A percentile compares a stretch with the other conserved stretches of the same genome.
These are phyloP conservation scores for Coreius guichenoti DNA, from an alignment of 2,797 vertebrate species.

Conservation along the genomic window DNA sequence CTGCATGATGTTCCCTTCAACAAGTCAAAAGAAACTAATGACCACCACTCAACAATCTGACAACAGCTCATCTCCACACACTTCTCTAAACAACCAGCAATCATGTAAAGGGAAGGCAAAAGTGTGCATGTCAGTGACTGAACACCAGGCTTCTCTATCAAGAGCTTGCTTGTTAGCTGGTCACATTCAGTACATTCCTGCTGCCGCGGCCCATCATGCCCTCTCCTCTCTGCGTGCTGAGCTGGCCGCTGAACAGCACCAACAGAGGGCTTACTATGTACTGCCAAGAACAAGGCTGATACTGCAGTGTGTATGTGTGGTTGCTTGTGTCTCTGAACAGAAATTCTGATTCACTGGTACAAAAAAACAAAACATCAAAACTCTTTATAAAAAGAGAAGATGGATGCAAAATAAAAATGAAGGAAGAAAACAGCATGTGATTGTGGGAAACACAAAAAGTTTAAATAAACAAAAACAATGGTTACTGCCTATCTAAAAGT, in stretches of 20 bases:
- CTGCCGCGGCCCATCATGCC: constrained; percentile 11
- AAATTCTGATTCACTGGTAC: constrained; percentile 18
- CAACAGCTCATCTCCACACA: background rate
- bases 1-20: background rate
- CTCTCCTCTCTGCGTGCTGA: constrained; percentile 5
- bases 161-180: constrained; percentile 51
- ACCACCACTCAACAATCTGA: background rate
- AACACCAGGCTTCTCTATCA: constrained; percentile 38
- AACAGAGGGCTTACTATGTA: constrained; percentile 52
- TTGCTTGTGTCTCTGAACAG: background rate
- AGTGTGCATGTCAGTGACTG: background rate
- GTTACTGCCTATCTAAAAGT: background rate
- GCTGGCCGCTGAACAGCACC: constrained; percentile 9
- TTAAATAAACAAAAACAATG: background rate
- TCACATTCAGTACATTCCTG: constrained; percentile 58
- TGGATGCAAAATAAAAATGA: background rate
- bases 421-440: background rate
- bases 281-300: constrained; percentile 38
- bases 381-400: background rate
- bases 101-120: background rate
- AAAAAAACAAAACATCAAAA: constrained; percentile 35
- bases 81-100: background rate
- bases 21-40: background rate
- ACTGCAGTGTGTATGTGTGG: background rate
- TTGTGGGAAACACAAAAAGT: background rate